Conservation (phyloP, 1,140 invertebrate species). For the Linepithema humile region DNA sequence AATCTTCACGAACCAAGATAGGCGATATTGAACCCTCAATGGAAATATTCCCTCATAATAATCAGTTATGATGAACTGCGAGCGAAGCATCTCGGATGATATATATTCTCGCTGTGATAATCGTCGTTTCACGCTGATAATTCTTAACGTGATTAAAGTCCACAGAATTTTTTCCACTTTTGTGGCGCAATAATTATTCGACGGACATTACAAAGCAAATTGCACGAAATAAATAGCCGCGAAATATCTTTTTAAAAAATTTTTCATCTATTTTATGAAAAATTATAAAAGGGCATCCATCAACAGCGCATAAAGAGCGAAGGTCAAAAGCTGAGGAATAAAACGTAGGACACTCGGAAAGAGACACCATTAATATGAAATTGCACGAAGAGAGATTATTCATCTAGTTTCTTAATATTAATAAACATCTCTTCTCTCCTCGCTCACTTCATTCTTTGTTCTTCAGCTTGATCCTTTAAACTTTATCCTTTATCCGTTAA, state of each 20-base stretch:
- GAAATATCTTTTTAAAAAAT: not conserved
- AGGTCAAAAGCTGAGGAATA: slow-evolving; percentile 19
- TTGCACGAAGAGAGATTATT: slow-evolving; percentile 42
- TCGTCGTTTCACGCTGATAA: not conserved
- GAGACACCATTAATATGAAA: slow-evolving; percentile 38
- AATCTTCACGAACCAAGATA: not conserved
- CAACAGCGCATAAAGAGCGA: slow-evolving; percentile 4
- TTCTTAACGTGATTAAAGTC: not conserved
- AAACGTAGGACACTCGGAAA: not conserved
- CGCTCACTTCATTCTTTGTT: not conserved
- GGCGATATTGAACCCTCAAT: slow-evolving; percentile 12
- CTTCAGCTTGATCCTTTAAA: not conserved
- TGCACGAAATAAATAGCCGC: not conserved
- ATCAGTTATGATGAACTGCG: slow-evolving; percentile 1
- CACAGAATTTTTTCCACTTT: not conserved
- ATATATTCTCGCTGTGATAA: not conserved
- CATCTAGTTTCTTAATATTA: slow-evolving; percentile 43
- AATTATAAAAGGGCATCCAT: not conserved
- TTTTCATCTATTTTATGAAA: not conserved
- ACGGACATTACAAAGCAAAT: not conserved
- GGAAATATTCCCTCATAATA: slow-evolving; percentile 28
- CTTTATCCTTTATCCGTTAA: slow-evolving; percentile 26
- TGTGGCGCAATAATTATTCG: not conserved
- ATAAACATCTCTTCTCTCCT: not conserved
- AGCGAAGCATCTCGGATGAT: not conserved